These are phyloP conservation scores for Amphiprion ocellaris DNA, from an alignment of 2,113 vertebrate genomes.

Conservation along the genomic window DNA sequence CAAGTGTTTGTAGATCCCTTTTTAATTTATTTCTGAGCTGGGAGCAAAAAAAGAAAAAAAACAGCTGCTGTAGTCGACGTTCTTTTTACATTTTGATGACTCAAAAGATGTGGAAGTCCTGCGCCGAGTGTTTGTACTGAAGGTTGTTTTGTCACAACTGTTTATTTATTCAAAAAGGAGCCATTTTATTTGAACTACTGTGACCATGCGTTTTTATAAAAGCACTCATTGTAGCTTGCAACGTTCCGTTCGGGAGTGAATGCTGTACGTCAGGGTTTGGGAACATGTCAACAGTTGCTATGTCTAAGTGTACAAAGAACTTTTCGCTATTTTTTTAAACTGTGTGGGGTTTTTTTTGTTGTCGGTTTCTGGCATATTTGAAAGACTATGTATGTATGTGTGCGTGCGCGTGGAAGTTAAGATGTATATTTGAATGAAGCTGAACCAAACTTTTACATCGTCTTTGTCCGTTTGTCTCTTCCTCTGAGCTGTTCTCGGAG, in stretches of 20 bases:
- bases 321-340: slow-evolving; percentile 79
- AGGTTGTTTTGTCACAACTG: slow-evolving; percentile 53
- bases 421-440: slow-evolving; percentile 77
- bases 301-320: slow-evolving; percentile 73
- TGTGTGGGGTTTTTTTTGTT: slow-evolving; percentile 59
- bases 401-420: slow-evolving; percentile 43
- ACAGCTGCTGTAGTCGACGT: slow-evolving; percentile 49
- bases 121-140: slow-evolving; percentile 46
- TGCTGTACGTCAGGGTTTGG: slow-evolving; percentile 46
- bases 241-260: slow-evolving; percentile 58
- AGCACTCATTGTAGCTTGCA: slow-evolving; percentile 76
- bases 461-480: slow-evolving; percentile 64
- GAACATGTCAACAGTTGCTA: slow-evolving; percentile 50
- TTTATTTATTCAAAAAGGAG: slow-evolving; percentile 79
- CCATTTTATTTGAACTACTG: slow-evolving; percentile 79
- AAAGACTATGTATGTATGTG: slow-evolving; percentile 40
- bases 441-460: slow-evolving; percentile 73
- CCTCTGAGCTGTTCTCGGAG: slow-evolving; percentile 19
- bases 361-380: slow-evolving; percentile 72
- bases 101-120: slow-evolving; percentile 43
- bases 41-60: slow-evolving; percentile 22
- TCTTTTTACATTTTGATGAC: slow-evolving; percentile 14
- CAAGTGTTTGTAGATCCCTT: slow-evolving; percentile 47
- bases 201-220: slow-evolving; percentile 77
- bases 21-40: slow-evolving; percentile 50